Conservation (phyloP, 2,797 vertebrate species). For the Pipistrellus pipistrellus region DNA sequence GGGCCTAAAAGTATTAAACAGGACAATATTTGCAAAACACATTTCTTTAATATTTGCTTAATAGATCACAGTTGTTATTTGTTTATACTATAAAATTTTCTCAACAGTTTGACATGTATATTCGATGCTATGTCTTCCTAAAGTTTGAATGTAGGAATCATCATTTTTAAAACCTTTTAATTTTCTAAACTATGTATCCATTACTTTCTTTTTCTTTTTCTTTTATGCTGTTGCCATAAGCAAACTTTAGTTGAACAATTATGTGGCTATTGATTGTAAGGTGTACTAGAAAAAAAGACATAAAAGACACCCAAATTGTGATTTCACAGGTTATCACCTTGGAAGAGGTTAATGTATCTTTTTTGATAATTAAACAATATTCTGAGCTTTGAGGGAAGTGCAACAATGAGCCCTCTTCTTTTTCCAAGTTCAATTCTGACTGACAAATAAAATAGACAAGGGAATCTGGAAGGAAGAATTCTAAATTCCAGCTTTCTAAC, state of each 20-base stretch:
- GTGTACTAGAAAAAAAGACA: slow-evolving; percentile 8
- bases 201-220: slow-evolving; percentile 2
- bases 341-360: not conserved
- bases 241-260: slow-evolving; percentile 22
- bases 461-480: not conserved
- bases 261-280: not conserved
- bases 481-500: not conserved
- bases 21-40: not conserved
- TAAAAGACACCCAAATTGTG: not conserved
- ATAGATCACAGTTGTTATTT: slow-evolving; percentile 6
- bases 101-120: not conserved
- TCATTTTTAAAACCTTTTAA: slow-evolving; percentile 19
- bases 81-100: not conserved
- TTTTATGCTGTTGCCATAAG: not conserved
- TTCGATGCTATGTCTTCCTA: not conserved
- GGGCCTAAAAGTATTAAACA: not conserved
- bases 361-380: not conserved
- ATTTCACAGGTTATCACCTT: slow-evolving; percentile 4
- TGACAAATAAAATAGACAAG: slow-evolving; percentile 12
- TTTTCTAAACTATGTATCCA: not conserved
- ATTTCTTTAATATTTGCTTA: slow-evolving; percentile 37
- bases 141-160: not conserved
- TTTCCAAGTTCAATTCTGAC: slow-evolving; percentile 11
- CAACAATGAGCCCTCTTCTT: not conserved
- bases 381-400: not conserved